A percentile compares a stretch with the other conserved stretches of the same genome.
Evolutionary conservation across 2,113 vertebrate species (phyloP).

Genomic region (Centropristis striata): DNA sequence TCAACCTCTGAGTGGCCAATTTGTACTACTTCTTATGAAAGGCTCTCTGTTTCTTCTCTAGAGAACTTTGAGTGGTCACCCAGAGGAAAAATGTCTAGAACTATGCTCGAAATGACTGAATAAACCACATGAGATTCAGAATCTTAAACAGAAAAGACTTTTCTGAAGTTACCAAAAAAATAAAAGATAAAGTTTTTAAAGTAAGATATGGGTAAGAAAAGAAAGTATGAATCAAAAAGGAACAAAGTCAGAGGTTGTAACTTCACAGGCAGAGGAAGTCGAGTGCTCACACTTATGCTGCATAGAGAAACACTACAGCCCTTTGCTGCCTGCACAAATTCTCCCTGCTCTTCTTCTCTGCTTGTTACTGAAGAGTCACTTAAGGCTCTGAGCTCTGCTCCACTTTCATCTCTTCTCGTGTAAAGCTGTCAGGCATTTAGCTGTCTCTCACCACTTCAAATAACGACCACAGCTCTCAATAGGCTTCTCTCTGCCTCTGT

Average conservation of each 20-base stretch:
- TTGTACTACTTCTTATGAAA: slow-evolving; percentile 35
- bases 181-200: background rate
- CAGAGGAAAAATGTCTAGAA: slow-evolving; percentile 17
- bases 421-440: slow-evolving; percentile 55
- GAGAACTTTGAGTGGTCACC: slow-evolving; percentile 45
- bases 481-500: slow-evolving; percentile 38
- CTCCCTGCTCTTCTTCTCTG: slow-evolving; percentile 20
- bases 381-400: slow-evolving; percentile 35
- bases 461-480: slow-evolving; percentile 29
- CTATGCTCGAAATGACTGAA: background rate
- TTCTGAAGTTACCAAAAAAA: slow-evolving; percentile 12
- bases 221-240: background rate
- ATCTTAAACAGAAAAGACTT: background rate
- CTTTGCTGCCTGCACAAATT: slow-evolving; percentile 23
- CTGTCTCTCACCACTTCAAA: slow-evolving; percentile 61
- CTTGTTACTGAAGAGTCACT: slow-evolving; percentile 60
- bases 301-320: slow-evolving; percentile 25
- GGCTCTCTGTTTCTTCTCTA: slow-evolving; percentile 37
- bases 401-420: slow-evolving; percentile 55
- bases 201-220: background rate
- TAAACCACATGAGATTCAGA: background rate
- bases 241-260: slow-evolving; percentile 8
- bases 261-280: slow-evolving; percentile 19
- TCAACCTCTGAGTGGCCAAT: slow-evolving; percentile 28
- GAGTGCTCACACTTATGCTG: slow-evolving; percentile 30